phyloP scores from a whole-genome alignment of 1,140 invertebrate genomes.

The Dolichoris vasculosae region DNA sequence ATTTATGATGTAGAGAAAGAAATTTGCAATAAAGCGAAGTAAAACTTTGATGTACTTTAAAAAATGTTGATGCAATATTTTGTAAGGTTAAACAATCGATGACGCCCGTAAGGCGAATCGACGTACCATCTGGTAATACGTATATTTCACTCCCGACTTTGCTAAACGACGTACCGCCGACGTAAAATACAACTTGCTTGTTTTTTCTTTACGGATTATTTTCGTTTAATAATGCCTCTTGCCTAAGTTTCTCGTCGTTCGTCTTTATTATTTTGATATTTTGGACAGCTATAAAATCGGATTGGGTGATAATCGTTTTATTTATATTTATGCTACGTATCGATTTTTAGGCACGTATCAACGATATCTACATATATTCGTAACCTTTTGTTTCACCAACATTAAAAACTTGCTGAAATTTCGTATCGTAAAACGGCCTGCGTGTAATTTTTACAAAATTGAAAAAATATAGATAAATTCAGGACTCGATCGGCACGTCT shows the following conservation, averaged over 20 bases:
- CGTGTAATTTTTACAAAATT: too few species aligned
- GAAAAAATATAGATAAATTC: too few species aligned
- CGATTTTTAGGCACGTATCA: too few species aligned
- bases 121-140: constrained; percentile 3
- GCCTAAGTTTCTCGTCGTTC: not conserved
- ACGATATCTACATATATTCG: too few species aligned
- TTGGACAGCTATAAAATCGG: too few species aligned
- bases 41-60: not conserved
- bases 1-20: constrained; percentile 18
- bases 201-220: not conserved
- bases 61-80: constrained; percentile 18
- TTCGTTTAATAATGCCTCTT: not conserved
- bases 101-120: not conserved
- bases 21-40: constrained; percentile 3
- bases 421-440: too few species aligned
- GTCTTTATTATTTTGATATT: not conserved
- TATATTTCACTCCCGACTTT: not conserved
- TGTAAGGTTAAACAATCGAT: constrained; percentile 7
- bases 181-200: not conserved
- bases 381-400: too few species aligned
- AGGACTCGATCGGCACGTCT: too few species aligned
- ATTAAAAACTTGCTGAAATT: too few species aligned
- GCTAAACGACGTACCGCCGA: not conserved
- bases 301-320: too few species aligned
- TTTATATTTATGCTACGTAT: too few species aligned